Conservation (phyloP, 2,113 vertebrate species). For the Pachycephala philippinensis region DNA sequence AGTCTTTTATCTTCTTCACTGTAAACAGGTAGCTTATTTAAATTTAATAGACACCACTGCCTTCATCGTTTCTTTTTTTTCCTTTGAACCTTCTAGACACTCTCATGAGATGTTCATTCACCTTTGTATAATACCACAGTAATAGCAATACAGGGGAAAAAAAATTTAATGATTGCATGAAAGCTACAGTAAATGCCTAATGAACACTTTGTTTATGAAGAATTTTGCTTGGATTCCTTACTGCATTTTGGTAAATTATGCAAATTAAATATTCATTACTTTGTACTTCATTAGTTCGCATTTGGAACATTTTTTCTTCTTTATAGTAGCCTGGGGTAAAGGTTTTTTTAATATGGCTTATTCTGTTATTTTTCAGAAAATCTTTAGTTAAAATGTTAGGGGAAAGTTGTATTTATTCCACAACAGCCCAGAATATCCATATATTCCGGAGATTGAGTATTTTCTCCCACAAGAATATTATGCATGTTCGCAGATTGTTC, state of each 20-base stretch:
- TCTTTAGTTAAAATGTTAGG: conserved; percentile 60
- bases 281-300: conserved; percentile 79
- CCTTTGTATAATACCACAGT: conserved; percentile 23
- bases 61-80: not conserved
- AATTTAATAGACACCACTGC: conserved; percentile 41
- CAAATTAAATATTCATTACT: conserved; percentile 86
- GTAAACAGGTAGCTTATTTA: conserved; percentile 63
- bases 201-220: conserved; percentile 74
- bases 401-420: conserved; percentile 47
- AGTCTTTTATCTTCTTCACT: conserved; percentile 61
- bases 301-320: conserved; percentile 77
- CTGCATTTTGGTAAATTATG: conserved; percentile 78
- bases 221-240: conserved; percentile 73
- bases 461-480: conserved; percentile 1
- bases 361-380: conserved; percentile 69
- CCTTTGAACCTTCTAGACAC: conserved; percentile 38
- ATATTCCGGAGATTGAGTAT: not conserved
- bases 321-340: conserved; percentile 74
- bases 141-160: not conserved
- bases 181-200: conserved; percentile 66
- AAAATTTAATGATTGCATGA: conserved; percentile 48
- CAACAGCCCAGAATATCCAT: not conserved
- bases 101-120: conserved; percentile 52
- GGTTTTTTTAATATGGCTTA: conserved; percentile 52
- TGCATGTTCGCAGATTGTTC: not conserved